Evolutionary conservation across 2,113 vertebrate genomes (phyloP), one percentile per base, ranked within the genome.

Genomic region (Tenebrosternarchus preto): DNA sequence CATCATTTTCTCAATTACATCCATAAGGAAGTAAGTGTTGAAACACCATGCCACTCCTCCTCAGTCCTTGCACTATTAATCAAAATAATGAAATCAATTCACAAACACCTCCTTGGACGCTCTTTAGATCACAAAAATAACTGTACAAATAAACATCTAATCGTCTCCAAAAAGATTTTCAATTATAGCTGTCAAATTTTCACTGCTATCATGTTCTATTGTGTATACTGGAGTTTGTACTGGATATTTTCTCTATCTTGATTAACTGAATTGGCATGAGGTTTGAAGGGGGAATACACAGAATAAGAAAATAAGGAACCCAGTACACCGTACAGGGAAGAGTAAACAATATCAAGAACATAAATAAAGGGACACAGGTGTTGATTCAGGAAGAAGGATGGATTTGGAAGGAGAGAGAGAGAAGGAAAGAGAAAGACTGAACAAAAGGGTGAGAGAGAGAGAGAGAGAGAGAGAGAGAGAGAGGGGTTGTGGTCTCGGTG

Each of bases 1-100:
- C 73, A 83, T 73, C 73, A 77, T 87, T 85, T 73, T 33, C 33
- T 78, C 80, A 90, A 87, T 90, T 89, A 86, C 74, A 73, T 64
- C 77, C 61, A 82, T 56, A 84, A 59, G 83, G 82, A 72, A 67
- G 78, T 73, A 68, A 50, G 15, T 12, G 43, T 15, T 50, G 25
- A 20, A 36, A 66, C 5, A 7, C 19, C 63, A 36, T 6, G 12
- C 43, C 43, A 50, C 33, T 20, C 20, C 31, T 66, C 63, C 63
- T 7, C 19, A 20, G 63, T 33, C 63, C 63, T 68, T 3, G 0
- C 0, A 0, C 20, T 7, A 20, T 17, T 31, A 15, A 17, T 31
- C 63, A 33, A 20, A 1, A 33, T 1, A 31, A 20, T 24, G 4
- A 24, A 25, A 57, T n/a, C 0, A 19, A 33, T 31, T 20, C 12